These are phyloP conservation scores for Charina bottae DNA, from an alignment of 2,113 vertebrate species.

Conservation along the genomic window DNA sequence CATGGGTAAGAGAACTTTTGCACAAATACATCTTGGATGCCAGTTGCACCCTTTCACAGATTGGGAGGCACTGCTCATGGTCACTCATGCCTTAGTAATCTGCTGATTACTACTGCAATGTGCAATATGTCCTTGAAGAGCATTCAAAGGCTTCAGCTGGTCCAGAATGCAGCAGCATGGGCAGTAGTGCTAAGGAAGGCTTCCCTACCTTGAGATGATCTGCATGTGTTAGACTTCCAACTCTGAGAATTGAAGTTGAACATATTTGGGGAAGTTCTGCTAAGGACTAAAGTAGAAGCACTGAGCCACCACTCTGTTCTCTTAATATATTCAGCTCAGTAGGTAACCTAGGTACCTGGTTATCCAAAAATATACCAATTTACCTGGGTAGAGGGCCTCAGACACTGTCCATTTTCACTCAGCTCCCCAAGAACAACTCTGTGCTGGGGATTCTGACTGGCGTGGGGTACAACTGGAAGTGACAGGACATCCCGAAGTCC, in stretches of 20 bases:
- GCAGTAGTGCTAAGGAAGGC: not conserved
- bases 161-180: not conserved
- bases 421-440: conserved; percentile 83
- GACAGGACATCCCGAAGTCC: conserved; percentile 43
- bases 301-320: too few species aligned
- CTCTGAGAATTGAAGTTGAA: not conserved
- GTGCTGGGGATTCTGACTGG: conserved; percentile 60
- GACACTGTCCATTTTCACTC: conserved; percentile 80
- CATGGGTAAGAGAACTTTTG: not conserved
- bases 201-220: not conserved
- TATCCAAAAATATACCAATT: conserved; percentile 10
- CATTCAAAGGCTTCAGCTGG: not conserved
- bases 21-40: not conserved
- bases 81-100: not conserved
- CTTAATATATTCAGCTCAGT: not conserved
- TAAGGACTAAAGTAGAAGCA: not conserved
- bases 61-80: not conserved
- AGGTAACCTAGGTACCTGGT: not conserved
- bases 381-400: conserved; percentile 76
- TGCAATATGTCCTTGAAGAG: not conserved
- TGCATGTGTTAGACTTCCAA: not conserved
- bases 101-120: not conserved
- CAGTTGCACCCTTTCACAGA: not conserved
- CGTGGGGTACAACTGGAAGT: conserved; percentile 51
- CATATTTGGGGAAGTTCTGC: not conserved